Conservation (phyloP, 2,113 vertebrate species). For the Ameiurus melas region DNA sequence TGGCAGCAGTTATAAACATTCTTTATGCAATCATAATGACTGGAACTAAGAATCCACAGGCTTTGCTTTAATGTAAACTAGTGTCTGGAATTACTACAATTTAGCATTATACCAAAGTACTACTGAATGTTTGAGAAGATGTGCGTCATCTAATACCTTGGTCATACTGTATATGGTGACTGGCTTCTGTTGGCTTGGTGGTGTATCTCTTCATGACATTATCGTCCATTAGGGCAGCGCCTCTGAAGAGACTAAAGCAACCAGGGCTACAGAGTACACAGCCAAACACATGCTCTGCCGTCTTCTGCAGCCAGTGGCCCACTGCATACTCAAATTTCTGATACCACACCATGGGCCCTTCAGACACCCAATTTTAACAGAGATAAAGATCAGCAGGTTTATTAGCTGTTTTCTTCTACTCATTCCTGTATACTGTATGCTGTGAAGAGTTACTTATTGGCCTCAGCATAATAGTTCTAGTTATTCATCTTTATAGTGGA, state of each 20-base stretch:
- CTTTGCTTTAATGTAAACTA: not conserved
- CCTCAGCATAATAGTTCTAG: no score
- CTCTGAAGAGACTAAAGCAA: constrained; percentile 80
- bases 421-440: no score
- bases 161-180: constrained; percentile 77
- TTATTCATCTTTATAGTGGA: not conserved
- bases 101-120: not conserved
- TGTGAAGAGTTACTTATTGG: no score
- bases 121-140: not conserved
- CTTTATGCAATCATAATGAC: not conserved
- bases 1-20: not conserved
- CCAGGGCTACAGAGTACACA: constrained; percentile 80
- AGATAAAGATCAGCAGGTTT: not conserved
- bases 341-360: constrained; percentile 83
- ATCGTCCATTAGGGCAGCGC: constrained; percentile 78
- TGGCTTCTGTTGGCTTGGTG: constrained; percentile 69
- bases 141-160: constrained; percentile 66
- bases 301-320: constrained; percentile 82
- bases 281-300: constrained; percentile 79
- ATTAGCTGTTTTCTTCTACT: not conserved
- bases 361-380: not conserved
- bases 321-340: constrained; percentile 85
- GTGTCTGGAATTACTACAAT: not conserved
- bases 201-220: constrained; percentile 78
- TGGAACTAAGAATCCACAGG: not conserved